Conservation (phyloP, 2,113 vertebrate genomes). For the Neolamprologus cancellatus region DNA sequence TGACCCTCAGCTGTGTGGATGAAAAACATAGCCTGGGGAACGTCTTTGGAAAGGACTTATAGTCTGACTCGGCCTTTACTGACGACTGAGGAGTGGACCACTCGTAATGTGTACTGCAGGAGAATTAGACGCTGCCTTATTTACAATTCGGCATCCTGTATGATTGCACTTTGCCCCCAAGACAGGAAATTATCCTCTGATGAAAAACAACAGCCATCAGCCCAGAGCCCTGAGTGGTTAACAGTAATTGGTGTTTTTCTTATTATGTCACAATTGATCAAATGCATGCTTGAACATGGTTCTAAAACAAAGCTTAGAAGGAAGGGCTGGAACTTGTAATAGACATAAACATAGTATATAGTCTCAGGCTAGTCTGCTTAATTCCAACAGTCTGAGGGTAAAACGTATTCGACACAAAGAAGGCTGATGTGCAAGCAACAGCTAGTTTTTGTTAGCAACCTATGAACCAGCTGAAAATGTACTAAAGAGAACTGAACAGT, state of each 20-base stretch:
- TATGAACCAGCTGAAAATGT: background rate
- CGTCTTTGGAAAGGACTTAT: slow-evolving; percentile 19
- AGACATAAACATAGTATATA: background rate
- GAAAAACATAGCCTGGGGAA: slow-evolving; percentile 38
- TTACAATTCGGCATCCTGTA: background rate
- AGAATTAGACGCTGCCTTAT: background rate
- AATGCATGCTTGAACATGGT: background rate
- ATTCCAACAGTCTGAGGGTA: background rate
- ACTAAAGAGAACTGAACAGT: background rate
- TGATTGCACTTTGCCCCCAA: background rate
- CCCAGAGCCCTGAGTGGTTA: background rate
- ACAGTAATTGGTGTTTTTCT: slow-evolving; percentile 24
- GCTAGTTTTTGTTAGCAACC: background rate
- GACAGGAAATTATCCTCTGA: background rate
- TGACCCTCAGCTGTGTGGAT: slow-evolving; percentile 33
- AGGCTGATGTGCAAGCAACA: background rate
- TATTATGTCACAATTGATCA: background rate
- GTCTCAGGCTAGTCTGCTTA: background rate
- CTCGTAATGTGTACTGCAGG: background rate
- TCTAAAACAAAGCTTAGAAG: background rate
- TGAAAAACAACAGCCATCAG: background rate
- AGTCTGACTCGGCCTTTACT: background rate
- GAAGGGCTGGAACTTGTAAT: background rate
- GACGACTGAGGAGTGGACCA: slow-evolving; percentile 13
- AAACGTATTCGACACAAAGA: background rate